Conservation (phyloP, 2,888 invertebrate species). For the Drosophila pseudotalamancana region DNA sequence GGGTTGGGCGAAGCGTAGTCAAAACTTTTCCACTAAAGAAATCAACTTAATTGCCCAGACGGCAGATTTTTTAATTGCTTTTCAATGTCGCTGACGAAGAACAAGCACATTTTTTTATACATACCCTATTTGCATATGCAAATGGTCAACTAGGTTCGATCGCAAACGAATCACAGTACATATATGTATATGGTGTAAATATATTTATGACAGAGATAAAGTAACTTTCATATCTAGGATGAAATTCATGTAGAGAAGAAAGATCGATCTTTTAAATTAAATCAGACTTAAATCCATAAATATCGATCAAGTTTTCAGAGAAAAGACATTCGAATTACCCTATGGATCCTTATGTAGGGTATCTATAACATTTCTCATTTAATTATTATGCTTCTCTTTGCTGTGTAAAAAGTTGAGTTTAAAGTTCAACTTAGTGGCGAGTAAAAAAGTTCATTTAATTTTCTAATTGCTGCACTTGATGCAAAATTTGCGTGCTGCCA, state of each 20-base stretch:
- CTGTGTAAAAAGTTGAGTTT: constrained; percentile 32
- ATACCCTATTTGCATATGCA: constrained; percentile 2
- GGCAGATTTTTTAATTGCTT: constrained; percentile 40
- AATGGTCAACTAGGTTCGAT: not conserved
- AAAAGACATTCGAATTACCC: too few relatives aligned
- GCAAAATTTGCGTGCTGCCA: constrained; percentile 63
- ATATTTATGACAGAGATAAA: not conserved
- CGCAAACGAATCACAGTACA: not conserved
- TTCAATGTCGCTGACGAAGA: constrained; percentile 39
- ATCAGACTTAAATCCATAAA: not conserved
- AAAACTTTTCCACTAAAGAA: constrained; percentile 40
- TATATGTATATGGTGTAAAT: too few relatives aligned
- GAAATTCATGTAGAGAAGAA: too few relatives aligned
- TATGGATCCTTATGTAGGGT: too few relatives aligned
- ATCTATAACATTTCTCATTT: not conserved
- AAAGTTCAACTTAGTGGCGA: constrained; percentile 20
- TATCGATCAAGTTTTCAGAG: not conserved
- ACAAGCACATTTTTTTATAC: not conserved
- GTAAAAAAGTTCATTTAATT: constrained; percentile 61
- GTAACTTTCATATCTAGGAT: too few relatives aligned
- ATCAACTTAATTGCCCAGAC: constrained; percentile 38
- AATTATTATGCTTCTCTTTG: not conserved
- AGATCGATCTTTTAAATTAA: too few relatives aligned
- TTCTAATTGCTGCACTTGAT: constrained; percentile 73
- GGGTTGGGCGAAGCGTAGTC: constrained; percentile 1